phyloP scores from a whole-genome alignment of 2,888 invertebrate genomes.

The Psylliodes chrysocephalus region DNA sequence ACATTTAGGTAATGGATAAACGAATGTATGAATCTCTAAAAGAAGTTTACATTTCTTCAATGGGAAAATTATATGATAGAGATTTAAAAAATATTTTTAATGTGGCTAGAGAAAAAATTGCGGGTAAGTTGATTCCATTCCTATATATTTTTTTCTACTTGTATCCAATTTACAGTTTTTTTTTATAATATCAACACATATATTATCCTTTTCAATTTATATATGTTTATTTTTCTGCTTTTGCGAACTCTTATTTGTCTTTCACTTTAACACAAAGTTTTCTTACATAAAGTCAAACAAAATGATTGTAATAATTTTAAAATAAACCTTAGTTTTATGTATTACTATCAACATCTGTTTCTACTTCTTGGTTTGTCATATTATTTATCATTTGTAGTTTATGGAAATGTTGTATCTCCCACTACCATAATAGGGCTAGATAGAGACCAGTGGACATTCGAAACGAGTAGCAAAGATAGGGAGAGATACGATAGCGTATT shows the following conservation, averaged over 20 bases:
- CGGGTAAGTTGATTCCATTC: no score
- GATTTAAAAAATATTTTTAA: constrained; percentile 85
- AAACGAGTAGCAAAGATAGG: constrained; percentile 70
- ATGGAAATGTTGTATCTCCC: constrained; percentile 54
- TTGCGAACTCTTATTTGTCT: no score
- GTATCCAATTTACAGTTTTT: background rate
- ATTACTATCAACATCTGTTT: no score
- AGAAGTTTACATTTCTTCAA: constrained; percentile 83
- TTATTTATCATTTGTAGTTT: constrained; percentile 44
- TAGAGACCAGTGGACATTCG: constrained; percentile 72
- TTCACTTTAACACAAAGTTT: no score
- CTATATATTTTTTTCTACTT: background rate
- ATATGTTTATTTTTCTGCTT: background rate
- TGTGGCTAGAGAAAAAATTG: constrained; percentile 70
- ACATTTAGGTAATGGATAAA: constrained; percentile 75
- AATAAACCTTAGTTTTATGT: no score
- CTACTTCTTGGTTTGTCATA: no score
- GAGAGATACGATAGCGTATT: constrained; percentile 75
- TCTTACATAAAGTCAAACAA: no score
- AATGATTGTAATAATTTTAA: no score
- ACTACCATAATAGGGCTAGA: constrained; percentile 70
- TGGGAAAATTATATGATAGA: constrained; percentile 89
- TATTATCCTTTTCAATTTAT: background rate
- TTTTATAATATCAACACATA: no score
- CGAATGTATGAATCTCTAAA: constrained; percentile 83